Evolutionary conservation across 23 tunicate genomes (phyloP), one percentile per base, ranked within the genome.

Genomic region (Halocynthia roretzi): DNA sequence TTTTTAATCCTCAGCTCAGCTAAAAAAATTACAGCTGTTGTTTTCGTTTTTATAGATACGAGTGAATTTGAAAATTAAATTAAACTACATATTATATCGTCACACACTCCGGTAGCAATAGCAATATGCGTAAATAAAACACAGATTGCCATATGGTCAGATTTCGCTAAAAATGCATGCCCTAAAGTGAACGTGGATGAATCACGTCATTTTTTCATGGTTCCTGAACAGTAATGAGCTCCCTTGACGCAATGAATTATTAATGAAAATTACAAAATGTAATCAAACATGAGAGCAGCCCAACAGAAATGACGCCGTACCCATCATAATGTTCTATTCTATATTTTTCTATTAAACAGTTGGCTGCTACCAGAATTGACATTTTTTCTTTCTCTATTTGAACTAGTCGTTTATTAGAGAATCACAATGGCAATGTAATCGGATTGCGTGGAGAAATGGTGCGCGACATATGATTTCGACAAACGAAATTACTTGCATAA

Each of bases 201-300:
- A 31, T 31, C 44, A 31, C 44, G 44, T 31, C 44, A 31, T 31
- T 65, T 15, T 65, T 5, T 65, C 70, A 65, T 48, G 70, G 48
- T 65, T 65, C 5, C 31, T 15, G 48, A 15, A 48, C 70, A 65
- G 70, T 20, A 65, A 65, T 48, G 31, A 20, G 19, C 70, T 48
- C 70, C 70, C 70, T 40, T 48, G 31, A 40, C 70, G 22, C 70
- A 48, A 40, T 65, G 31, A 65, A 65, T 65, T 20, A 65, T 65
- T 65, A 40, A 65, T 65, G 70, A 20, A 48, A 65, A 65, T 65
- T 65, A 65, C 70, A 65, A 15, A 65, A 65, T 65, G 70, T 65
- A 65, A 65, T 65, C 70, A 65, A 65, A 65, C 70, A 65, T 65
- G 70, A 31, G 44, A 31, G 44, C 44, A 31, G 44, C 44, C 44